Evolutionary conservation across 2,113 vertebrate species (phyloP), one percentile per base, ranked within the genome.

Genomic region (Saguinus midas): DNA sequence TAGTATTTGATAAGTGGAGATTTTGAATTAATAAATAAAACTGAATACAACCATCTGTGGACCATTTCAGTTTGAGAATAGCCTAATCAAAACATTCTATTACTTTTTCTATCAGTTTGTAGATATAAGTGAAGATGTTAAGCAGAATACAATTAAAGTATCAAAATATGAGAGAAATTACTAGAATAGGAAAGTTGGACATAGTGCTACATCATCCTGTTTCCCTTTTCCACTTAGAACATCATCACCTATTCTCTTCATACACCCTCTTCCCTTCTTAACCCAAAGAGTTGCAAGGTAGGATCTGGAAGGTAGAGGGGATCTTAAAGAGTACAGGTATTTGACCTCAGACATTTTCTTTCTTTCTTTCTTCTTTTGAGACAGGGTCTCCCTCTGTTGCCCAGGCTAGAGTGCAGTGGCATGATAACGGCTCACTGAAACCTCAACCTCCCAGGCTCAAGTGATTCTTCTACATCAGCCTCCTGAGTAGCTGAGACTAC

Each of bases 11-110:
- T 82, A 95, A 57, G 35, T 66, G 20, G 80, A 91, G n/a, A 94
- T 52, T 91, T 92, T 75, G 43, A 89, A 82, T 55, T 89, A 91
- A 92, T 92, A 78, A 95, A 91, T 83, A 95, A 55, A 97, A 93
- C 40, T 16, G 40, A 95, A 90, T 48, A 64, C 27, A 81, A 80
- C 88, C 57, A 45, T 89, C 10, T 79, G 61, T 40, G 27, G n/a
- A 84, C 23, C 35, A 55, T 92, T 86, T 96, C 55, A 45, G 20
- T 78, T 35, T n/a, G 27, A 92, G 6, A 70, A n/a, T 61, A 80
- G 43, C n/a, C 45, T 78, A 32, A 73, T 23, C n/a, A 82, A 18
- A 75, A 57, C 81, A 79, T 17, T 1, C n/a, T 17, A 79, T 37
- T 88, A 50, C 27, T 48, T 89, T 96, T 94, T 83, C 68, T 95